Conservation (phyloP, 2,113 vertebrate species). For the Sciurus niger region DNA sequence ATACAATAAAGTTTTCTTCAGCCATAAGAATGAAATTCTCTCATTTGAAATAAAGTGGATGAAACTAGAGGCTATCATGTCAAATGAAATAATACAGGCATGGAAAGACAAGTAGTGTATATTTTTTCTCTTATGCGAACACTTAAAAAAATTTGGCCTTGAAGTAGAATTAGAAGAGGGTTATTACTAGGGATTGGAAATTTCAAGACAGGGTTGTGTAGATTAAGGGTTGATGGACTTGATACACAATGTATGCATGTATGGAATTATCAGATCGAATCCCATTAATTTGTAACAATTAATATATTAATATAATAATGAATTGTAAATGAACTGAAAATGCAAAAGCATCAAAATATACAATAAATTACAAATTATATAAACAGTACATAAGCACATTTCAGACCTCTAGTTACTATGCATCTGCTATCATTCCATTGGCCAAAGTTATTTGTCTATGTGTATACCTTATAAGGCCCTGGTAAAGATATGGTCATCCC, state of each 20-base stretch:
- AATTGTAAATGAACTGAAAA: not conserved
- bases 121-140: not conserved
- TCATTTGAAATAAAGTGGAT: not conserved
- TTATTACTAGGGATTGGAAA: not conserved
- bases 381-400: not conserved
- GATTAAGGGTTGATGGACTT: not conserved
- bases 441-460: not conserved
- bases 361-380: not conserved
- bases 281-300: not conserved
- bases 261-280: not conserved
- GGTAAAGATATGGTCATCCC: not conserved
- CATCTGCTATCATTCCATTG: not conserved
- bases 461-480: accelerated
- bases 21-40: not conserved
- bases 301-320: not conserved
- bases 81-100: not conserved
- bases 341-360: not conserved
- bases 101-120: not conserved
- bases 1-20: not conserved
- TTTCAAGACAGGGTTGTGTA: too few relatives aligned
- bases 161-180: not conserved
- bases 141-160: too few relatives aligned
- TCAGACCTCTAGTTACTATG: not conserved
- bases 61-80: not conserved
- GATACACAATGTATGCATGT: not conserved